Evolutionary conservation across 2,888 invertebrate species (phyloP), one percentile per base, ranked within the genome.

Genomic region (Meghimatium bilineatum): DNA sequence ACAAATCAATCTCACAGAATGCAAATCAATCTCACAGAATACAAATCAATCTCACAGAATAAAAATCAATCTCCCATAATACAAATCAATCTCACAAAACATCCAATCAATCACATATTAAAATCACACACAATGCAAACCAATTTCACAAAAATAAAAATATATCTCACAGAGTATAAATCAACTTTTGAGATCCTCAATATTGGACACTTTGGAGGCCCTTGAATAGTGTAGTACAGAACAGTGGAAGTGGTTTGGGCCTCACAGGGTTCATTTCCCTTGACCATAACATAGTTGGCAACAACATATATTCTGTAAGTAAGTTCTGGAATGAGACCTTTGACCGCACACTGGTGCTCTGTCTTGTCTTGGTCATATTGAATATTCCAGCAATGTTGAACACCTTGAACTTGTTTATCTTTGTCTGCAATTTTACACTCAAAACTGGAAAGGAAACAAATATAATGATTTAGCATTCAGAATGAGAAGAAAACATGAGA

Each of bases 341-440:
- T 85, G 56, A 93, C 88, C n/a, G 86, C 79, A 85, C 92, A 92
- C 81, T 88, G 87, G 66, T 90, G 86, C 12, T 72, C 34, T 80
- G 88, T 89, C 32, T 87, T 86, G 74, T 88, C 81, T 29, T n/a
- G 60, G 12, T 74, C 75, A 52, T 67, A 86, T 20, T 86, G 85
- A 29, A 93, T 87, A 83, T 92, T 93, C 93, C 93, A 93, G 83
- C 91, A 90, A 82, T 93, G 93, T 86, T 93, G 93, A 5, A 92
- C 89, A 29, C 91, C 92, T 26, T 91, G 84, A 6, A 91, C 88
- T 63, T 88, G 89, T 23, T 56, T 56, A 34, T 90, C 91, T 76
- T 91, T 89, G 80, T 92, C 91, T 34, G 91, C 91, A 71, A 92
- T 87, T 84, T 92, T 91, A 87, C 93, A 93, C 83, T 93, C 93